phyloP scores from a whole-genome alignment of 2,888 invertebrate species.

The Crocallis elinguaria region DNA sequence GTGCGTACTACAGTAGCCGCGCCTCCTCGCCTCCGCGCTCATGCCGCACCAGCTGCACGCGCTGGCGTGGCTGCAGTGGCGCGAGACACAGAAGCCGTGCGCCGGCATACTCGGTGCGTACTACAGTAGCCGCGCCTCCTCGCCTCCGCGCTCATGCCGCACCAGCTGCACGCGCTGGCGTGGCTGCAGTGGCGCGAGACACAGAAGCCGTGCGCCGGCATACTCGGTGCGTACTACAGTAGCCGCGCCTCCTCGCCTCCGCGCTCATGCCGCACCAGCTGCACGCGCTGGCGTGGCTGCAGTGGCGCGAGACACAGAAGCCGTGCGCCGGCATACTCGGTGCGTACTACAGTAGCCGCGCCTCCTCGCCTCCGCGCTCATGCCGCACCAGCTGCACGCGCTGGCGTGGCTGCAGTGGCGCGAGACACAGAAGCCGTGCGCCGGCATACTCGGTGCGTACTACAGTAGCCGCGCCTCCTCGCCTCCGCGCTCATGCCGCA shows the following conservation, averaged over 20 bases:
- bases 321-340: neutral
- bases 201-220: constrained; percentile 91
- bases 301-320: constrained; percentile 85
- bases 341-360: no score
- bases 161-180: constrained; percentile 90
- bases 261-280: constrained; percentile 91
- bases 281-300: constrained; percentile 92
- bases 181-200: constrained; percentile 94
- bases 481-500: no score
- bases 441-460: no score
- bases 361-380: no score
- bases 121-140: constrained; percentile 19
- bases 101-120: constrained; percentile 3
- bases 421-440: no score
- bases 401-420: no score
- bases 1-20: constrained; percentile 56
- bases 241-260: constrained; percentile 60
- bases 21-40: constrained; percentile 79
- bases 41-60: constrained; percentile 93
- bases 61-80: constrained; percentile 93
- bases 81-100: constrained; percentile 88
- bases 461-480: no score
- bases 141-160: constrained; percentile 84
- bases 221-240: constrained; percentile 86
- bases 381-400: neutral